Conservation (phyloP, 2,113 vertebrate species). For the Tamias sibiricus region DNA sequence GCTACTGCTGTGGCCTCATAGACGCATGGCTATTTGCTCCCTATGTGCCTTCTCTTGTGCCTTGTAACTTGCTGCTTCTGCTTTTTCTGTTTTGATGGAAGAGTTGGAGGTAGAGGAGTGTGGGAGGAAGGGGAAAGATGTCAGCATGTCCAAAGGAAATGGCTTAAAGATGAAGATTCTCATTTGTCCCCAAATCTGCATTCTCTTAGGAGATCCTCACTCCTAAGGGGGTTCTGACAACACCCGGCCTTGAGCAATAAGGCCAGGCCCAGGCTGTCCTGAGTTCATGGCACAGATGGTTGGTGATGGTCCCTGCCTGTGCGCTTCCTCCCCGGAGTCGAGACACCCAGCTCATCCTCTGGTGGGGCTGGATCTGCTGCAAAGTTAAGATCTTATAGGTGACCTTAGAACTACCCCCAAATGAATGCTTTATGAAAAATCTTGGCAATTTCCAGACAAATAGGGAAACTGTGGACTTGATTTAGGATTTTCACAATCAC, state of each 20-base stretch:
- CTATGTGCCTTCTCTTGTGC: background rate
- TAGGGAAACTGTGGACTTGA: background rate
- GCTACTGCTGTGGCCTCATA: background rate
- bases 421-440: background rate
- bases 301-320: background rate
- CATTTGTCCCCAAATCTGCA: background rate
- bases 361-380: rapidly evolving
- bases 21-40: background rate
- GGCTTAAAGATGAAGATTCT: background rate
- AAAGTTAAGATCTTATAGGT: background rate
- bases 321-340: background rate
- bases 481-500: background rate
- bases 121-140: background rate
- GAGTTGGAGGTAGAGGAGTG: background rate
- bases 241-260: background rate
- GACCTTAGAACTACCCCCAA: background rate
- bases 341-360: rapidly evolving
- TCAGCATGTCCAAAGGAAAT: background rate
- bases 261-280: background rate
- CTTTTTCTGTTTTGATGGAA: background rate
- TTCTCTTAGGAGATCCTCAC: background rate
- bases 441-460: background rate
- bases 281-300: background rate
- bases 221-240: background rate
- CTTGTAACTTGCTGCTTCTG: background rate